A percentile compares a stretch with the other conserved stretches of the same genome.
Evolutionary conservation across 2,888 invertebrate species (phyloP).

Genomic region (Vannuccia rotundouncinata): DNA sequence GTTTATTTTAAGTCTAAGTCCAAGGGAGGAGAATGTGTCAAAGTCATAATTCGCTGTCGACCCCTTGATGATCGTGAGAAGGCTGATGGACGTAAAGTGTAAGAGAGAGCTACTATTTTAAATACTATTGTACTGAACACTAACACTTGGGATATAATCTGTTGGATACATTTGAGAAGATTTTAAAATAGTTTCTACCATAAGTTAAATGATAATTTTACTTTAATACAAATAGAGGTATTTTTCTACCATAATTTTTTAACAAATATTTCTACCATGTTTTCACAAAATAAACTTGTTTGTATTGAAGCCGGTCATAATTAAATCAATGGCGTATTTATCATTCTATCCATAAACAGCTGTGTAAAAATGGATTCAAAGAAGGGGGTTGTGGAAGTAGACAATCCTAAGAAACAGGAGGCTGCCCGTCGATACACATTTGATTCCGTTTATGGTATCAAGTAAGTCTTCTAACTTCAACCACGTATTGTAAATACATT

Average conservation of each 20-base stretch:
- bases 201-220: too few species aligned
- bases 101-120: slow-evolving; percentile 39
- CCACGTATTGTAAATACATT: too few species aligned
- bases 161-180: too few species aligned
- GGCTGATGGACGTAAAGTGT: slow-evolving; percentile 65
- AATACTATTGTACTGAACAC: slow-evolving; percentile 13
- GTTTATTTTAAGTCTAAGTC: slow-evolving; percentile 45
- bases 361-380: slow-evolving; percentile 74
- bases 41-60: slow-evolving; percentile 91
- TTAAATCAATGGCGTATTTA: too few species aligned
- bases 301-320: too few species aligned
- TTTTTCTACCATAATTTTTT: too few species aligned
- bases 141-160: slow-evolving; percentile 23
- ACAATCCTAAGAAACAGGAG: slow-evolving; percentile 71
- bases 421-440: slow-evolving; percentile 81
- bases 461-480: too few species aligned
- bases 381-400: slow-evolving; percentile 81
- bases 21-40: slow-evolving; percentile 68
- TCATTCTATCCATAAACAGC: slow-evolving; percentile 55
- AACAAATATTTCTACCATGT: too few species aligned
- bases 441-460: slow-evolving; percentile 89
- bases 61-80: slow-evolving; percentile 84
- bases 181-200: too few species aligned
- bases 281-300: too few species aligned
- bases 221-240: too few species aligned